Evolutionary conservation across 2,797 vertebrate species (phyloP), one percentile per base, ranked within the genome.

Genomic region (Fistularia commersonii): DNA sequence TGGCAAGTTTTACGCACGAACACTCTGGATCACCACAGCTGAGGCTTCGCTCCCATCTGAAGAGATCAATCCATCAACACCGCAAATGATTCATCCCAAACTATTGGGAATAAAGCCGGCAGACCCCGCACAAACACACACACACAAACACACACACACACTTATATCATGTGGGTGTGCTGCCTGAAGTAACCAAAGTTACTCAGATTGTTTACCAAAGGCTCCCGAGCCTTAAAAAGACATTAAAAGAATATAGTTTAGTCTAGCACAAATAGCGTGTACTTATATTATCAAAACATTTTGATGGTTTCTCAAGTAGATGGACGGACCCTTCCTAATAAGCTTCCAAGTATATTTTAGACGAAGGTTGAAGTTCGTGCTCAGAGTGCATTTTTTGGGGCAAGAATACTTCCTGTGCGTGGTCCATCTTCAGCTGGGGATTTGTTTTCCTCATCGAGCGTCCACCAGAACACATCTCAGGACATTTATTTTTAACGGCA

Each of bases 241-340:
- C 8, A 32, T 50, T 67, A 45, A 54, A 48, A 61, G 60, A 8
- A 35, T 46, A 5, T 32, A 51, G 86, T 84, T 89, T 81, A 81
- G 84, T 85, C 87, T 85, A 66, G 40, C 15, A 45, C 41, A 58
- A 68, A 81, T 66, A 77, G 48, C 3, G 9, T 60, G 61, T 61
- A 32, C 71, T 68, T 5, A 0, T 13, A 48, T 43, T 55, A 68
- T 54, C 60, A 58, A 61, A 67, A 77, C 65, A 73, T 41, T 36
- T 45, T 8, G 58, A 31, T n/a, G 6, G 34, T 39, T 76, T 79
- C 51, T 73, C 73, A 69, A 57, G 56, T 44, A 43, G 11, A 50
- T 35, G 32, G 39, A 38, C 39, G 39, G 11, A 33, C 50, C 11
- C n/a, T 36, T 58, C 11, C 10, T 64, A 23, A 23, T 51, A 39